phyloP scores from a whole-genome alignment of 2,888 invertebrate genomes.

The Drosophila silvestris region DNA sequence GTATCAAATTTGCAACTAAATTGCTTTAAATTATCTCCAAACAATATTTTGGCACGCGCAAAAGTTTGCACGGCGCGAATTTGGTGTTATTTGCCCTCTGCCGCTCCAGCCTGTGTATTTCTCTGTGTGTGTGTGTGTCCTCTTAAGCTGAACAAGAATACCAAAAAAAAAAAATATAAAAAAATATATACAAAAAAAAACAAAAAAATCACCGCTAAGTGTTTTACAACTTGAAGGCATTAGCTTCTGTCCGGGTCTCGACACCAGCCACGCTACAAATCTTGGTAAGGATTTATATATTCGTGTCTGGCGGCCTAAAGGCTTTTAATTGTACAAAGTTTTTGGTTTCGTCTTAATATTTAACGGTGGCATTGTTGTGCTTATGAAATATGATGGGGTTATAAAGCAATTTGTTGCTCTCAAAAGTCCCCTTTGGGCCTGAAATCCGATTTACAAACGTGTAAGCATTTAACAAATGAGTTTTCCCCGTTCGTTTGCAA shows the following conservation, averaged over 20 bases:
- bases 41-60: constrained; percentile 64
- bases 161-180: constrained; percentile 26
- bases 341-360: constrained; percentile 21
- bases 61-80: constrained; percentile 51
- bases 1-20: constrained; percentile 77
- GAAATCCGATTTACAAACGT: neutral
- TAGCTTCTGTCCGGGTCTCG: constrained; percentile 48
- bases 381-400: constrained; percentile 6
- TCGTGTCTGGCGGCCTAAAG: constrained; percentile 24
- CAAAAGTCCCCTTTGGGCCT: neutral
- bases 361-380: constrained; percentile 12
- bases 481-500: constrained; percentile 3
- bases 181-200: neutral
- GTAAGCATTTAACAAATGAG: constrained; percentile 28
- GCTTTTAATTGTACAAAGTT: constrained; percentile 46
- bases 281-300: constrained; percentile 66
- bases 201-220: constrained; percentile 73
- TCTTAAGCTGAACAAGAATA: constrained; percentile 13
- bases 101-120: constrained; percentile 15
- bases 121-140: constrained; percentile 13
- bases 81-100: constrained; percentile 34
- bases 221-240: constrained; percentile 80
- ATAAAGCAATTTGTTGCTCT: constrained; percentile 9
- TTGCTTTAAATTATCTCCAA: constrained; percentile 77
- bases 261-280: constrained; percentile 43